Base-by-base conservation (phyloP, 2,888 invertebrate genomes). In the Anodontia alba region DNA sequence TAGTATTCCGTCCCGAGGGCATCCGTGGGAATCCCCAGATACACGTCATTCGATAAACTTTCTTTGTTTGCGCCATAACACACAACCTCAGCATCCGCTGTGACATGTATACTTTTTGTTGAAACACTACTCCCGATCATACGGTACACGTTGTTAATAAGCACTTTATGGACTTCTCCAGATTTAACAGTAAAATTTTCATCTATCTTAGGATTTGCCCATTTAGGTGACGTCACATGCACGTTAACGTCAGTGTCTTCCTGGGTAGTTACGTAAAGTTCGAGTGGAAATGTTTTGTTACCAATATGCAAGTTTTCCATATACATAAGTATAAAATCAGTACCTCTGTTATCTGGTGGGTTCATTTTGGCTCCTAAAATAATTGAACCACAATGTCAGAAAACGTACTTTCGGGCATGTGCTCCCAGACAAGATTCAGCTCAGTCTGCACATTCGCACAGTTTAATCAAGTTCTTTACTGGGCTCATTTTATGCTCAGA, bases 31-130 rank as follows among this genome's bases (percentile, higher is more conserved):
- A 89, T 73, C 0, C 84, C 87, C 1, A 89, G 76, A 31, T 81
- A 89, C 8, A 85, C 87, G 70, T 89, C 89, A 71, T 85, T 86
- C 0, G 88, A 88, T n/a, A 80, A 67, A 0, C 75, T 80, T 67
- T 88, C 86, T 81, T 87, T 88, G 67, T 89, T 89, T 15, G 87
- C 84, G 26, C 87, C 88, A 68, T 89, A 89, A 36, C 85, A 82
- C 1, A 87, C 86, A 0, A 89, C 81, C 36, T 88, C 88, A 0
- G 82, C 83, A 66, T 84, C 81, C 0, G 89, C 84, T 15, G 76
- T 73, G 12, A 89, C 76, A n/a, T 82, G 83, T 29, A 90, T 68
- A 8, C 76, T 87, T 33, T 89, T 90, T 26, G 81, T 67, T 20
- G 81, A 79, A 20, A 83, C 66, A 8, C 62, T 54, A 57, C 80